Conservation (phyloP, 2,113 vertebrate genomes). For the Collichthys lucidus region DNA sequence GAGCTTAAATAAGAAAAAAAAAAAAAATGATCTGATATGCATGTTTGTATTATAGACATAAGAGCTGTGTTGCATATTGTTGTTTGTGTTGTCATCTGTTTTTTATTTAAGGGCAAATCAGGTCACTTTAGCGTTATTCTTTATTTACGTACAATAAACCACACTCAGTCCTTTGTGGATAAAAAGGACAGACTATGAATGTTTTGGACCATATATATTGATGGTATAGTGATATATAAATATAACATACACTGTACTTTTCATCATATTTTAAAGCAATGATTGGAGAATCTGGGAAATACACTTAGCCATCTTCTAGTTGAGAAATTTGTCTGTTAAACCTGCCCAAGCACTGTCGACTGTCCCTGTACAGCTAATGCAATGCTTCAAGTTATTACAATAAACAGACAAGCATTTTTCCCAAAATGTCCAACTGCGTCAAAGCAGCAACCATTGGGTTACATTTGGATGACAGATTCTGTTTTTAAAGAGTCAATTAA, state of each 20-base stretch:
- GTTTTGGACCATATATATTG: not conserved
- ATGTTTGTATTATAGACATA: constrained; percentile 70
- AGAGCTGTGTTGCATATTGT: constrained; percentile 50
- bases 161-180: constrained; percentile 10
- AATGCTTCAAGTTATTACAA: not conserved
- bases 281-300: constrained; percentile 10
- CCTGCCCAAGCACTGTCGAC: too few species aligned
- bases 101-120: constrained; percentile 67
- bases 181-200: not conserved
- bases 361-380: too few species aligned
- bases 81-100: constrained; percentile 51
- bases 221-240: not conserved
- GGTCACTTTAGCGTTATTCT: constrained; percentile 40
- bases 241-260: not conserved
- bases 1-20: not conserved
- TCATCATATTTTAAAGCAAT: not conserved
- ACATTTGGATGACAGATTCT: not conserved
- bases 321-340: not conserved
- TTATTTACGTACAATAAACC: constrained; percentile 53
- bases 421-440: constrained; percentile 9
- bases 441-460: not conserved
- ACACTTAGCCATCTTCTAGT: not conserved
- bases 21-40: constrained; percentile 23
- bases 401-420: constrained; percentile 7
- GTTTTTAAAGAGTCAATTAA: constrained; percentile 9